Base-by-base conservation (phyloP, 2,888 invertebrate genomes). In the Drosophila niveifrons region DNA sequence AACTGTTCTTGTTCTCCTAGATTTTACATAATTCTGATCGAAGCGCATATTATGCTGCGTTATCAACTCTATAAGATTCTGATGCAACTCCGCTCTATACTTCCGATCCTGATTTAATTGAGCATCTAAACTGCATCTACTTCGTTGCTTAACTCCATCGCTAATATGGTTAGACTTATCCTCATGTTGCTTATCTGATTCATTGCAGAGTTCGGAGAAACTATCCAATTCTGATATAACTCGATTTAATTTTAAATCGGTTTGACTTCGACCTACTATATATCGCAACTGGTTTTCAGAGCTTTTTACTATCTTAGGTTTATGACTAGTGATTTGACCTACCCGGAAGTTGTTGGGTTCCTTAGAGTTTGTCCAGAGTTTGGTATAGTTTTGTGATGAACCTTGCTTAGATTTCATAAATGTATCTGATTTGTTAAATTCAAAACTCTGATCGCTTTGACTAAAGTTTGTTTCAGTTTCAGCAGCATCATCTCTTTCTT, bases 151-250 rank as follows among this genome's bases (percentile, higher is more conserved):
- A 36, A 1, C n/a, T 4, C 3, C 6, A n/a, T 1, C 6, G 3
- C 43, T 43, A 0, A 43, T 29, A 43, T 43, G 29, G 29, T 28
- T 55, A 0, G 41, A 29, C 17, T 43, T 55, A 29, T 55, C 29
- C 2, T 9, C 29, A 6, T 29, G n/a, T 1, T 11, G 17, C n/a
- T 43, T 55, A 0, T 1, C 6, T 17, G 34, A 34, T 3, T 18
- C 17, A 0, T 17, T n/a, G 15, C 2, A n/a, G 2, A 23, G 13
- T 10, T 31, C 9, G 0, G 29, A 55, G 9, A 29, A 55, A n/a
- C 9, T 17, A n/a, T 55, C 17, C 0, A 55, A 31, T 15, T 44
- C 7, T 9, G 17, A n/a, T n/a, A 55, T 1, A 7, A 17, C n/a
- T n/a, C 11, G 36, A 17, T 43, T n/a, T 43, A 29, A 43, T 31